These are phyloP conservation scores for Merluccius polli DNA, from an alignment of 2,797 vertebrate species.

Conservation along the genomic window DNA sequence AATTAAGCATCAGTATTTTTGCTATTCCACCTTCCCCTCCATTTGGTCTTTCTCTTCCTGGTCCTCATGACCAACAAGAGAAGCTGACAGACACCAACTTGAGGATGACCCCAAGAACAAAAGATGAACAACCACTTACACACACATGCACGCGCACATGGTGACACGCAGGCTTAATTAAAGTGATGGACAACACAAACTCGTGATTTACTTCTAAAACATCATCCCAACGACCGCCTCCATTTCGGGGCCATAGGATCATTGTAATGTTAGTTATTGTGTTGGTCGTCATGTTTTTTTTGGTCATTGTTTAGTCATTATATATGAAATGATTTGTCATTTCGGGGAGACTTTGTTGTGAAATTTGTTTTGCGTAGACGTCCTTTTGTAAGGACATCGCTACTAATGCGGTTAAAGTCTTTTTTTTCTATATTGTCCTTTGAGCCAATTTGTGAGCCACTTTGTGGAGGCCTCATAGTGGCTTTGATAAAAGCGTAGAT, in stretches of 20 bases:
- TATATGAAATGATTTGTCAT: too few relatives aligned
- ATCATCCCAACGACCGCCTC: too few relatives aligned
- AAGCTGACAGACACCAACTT: too few relatives aligned
- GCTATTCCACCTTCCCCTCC: neutral
- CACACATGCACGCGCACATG: constrained; percentile 14
- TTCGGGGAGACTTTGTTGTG: too few relatives aligned
- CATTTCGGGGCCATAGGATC: too few relatives aligned
- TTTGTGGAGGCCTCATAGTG: neutral
- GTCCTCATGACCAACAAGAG: too few relatives aligned
- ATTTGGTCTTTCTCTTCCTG: neutral
- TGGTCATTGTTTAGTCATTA: too few relatives aligned
- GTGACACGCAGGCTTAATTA: neutral
- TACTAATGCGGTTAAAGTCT: neutral
- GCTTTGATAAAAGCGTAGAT: neutral
- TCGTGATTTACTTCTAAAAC: neutral
- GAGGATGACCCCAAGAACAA: neutral
- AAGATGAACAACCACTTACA: neutral
- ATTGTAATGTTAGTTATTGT: too few relatives aligned
- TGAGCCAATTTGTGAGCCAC: neutral
- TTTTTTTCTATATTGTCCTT: neutral
- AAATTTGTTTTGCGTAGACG: neutral
- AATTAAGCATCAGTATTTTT: neutral
- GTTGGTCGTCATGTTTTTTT: too few relatives aligned
- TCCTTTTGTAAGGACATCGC: neutral
- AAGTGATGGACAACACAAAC: too few relatives aligned